Conservation (phyloP, 2,888 invertebrate genomes). For the Pristionchus exspectatus region DNA sequence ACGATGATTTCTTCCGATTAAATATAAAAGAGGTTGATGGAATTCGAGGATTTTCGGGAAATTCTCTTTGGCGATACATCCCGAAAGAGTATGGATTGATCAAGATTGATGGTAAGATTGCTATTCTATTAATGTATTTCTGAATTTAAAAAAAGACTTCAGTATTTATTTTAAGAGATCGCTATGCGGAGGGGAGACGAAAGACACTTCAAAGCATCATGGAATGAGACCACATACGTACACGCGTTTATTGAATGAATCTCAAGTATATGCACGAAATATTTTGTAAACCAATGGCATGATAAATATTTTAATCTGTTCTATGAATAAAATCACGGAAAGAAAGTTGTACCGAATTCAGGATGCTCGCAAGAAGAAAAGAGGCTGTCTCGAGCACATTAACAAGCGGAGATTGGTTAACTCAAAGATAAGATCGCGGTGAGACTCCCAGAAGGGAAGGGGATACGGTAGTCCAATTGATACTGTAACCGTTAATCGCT, state of each 20-base stretch:
- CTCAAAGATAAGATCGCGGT: slow-evolving; percentile 20
- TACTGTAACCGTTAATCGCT: slow-evolving; percentile 5
- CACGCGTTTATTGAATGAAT: background rate
- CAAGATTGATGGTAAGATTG: background rate
- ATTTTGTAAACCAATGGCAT: too few relatives aligned
- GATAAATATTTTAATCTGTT: too few relatives aligned
- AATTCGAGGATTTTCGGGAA: background rate
- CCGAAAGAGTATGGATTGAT: background rate
- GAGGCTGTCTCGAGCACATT: slow-evolving; percentile 23
- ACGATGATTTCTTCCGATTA: background rate
- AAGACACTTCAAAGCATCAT: background rate
- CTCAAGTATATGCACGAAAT: too few relatives aligned
- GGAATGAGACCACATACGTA: background rate
- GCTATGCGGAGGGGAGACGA: background rate
- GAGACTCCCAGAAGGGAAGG: background rate
- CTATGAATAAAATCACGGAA: too few relatives aligned
- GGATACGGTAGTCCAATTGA: too few relatives aligned
- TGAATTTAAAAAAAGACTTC: too few relatives aligned
- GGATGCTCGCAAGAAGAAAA: slow-evolving; percentile 27
- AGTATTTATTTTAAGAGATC: background rate
- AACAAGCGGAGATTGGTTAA: slow-evolving; percentile 8
- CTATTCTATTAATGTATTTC: too few relatives aligned
- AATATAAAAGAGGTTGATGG: background rate
- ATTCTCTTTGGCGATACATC: background rate
- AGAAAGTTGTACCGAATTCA: background rate